Evolutionary conservation across 2,113 vertebrate species (phyloP).

Genomic region (Budorcas taxicolor): DNA sequence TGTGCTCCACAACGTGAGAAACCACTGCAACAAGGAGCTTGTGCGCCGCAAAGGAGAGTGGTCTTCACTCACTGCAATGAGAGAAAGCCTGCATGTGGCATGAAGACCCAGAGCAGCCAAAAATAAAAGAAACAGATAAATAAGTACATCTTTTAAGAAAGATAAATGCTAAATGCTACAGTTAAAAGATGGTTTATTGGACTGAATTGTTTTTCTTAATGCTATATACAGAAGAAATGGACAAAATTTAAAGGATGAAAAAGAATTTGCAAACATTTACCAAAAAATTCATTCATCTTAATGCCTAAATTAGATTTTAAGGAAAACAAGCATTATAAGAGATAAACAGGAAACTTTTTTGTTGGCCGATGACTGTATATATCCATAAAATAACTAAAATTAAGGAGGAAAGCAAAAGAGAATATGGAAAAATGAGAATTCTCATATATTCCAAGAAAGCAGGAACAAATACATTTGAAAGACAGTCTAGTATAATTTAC

Average conservation of each 20-base stretch:
- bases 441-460: background rate
- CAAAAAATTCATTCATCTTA: background rate
- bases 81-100: background rate
- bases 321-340: background rate
- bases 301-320: background rate
- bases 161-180: background rate
- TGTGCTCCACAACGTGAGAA: background rate
- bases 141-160: background rate
- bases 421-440: background rate
- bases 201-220: background rate
- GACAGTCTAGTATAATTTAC: background rate
- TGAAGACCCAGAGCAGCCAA: background rate
- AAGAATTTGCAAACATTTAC: background rate
- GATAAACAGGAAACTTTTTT: background rate
- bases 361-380: background rate
- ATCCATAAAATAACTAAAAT: background rate
- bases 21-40: accelerated
- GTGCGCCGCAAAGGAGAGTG: accelerated
- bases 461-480: background rate
- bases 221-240: background rate
- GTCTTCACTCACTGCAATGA: background rate
- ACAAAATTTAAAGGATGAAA: background rate
- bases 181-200: background rate
- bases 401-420: background rate
- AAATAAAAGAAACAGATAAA: background rate